Evolutionary conservation across 1,140 invertebrate genomes (phyloP), one percentile per base, ranked within the genome.

Genomic region (Pectinophora gossypiella): DNA sequence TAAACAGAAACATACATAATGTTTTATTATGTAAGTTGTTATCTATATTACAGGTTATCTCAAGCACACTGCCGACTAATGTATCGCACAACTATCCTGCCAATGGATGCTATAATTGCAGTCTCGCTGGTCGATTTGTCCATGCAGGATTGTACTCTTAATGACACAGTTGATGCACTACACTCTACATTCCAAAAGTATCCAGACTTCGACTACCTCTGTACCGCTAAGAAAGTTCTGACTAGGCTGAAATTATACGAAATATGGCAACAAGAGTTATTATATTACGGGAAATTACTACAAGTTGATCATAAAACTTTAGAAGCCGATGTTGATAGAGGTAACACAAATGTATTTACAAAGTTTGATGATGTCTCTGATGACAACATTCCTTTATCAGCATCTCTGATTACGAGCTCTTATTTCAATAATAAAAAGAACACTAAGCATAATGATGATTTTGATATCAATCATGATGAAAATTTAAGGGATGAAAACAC

Each of bases 41-140:
- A 2, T 18, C 12, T 47, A 44, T 3, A 54, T 70, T 80, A 48
- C 57, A 89, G 87, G 57, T 76, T 89, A 64, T 88, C 87, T 43
- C 85, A 87, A 72, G 87, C 87, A 1, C 87, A 89, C 54, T 86
- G 84, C 40, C 74, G 84, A 10, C 64, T 89, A 1, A 89, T 89
- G 87, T 86, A 83, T 55, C 62, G 86, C 12, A 76, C 67, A 0
- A 74, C 66, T 6, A 87, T 88, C 32, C 56, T 86, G 50, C 68
- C 86, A 16, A 67, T 87, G 62, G 86, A 89, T 56, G 87, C 87
- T 12, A 70, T 89, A 49, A 64, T 72, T 15, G 85, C 85, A n/a
- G 72, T 88, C 13, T 81, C 76, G 2, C 66, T 89, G 2, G 76
- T 88, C 35, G 87, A 89, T 54, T 52, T 89, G 20, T 89, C 87